phyloP scores from a whole-genome alignment of 2,797 vertebrate genomes.

The Valencia hispanica region DNA sequence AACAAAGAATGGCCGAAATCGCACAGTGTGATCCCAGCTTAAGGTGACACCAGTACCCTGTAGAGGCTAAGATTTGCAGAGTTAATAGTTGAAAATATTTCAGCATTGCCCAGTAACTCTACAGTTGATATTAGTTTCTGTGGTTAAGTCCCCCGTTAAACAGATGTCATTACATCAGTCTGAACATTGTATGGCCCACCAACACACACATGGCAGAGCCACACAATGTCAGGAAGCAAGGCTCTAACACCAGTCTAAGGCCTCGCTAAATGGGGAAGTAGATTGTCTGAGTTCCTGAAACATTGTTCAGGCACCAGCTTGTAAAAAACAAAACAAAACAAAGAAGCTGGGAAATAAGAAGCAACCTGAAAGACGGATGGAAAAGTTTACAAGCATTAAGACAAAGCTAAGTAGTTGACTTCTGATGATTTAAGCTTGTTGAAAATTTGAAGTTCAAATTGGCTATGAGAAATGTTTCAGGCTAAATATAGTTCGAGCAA shows the following conservation, averaged over 20 bases:
- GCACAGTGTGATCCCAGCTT: too few relatives aligned
- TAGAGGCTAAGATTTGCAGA: background rate
- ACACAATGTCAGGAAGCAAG: constrained; percentile 67
- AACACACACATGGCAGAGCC: constrained; percentile 9
- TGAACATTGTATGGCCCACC: background rate
- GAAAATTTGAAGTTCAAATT: constrained; percentile 34
- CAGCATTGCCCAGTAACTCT: background rate
- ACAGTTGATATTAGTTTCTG: background rate
- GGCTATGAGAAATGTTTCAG: constrained; percentile 44
- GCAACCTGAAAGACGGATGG: constrained; percentile 29
- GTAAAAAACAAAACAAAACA: constrained; percentile 45
- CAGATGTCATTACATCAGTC: constrained; percentile 9
- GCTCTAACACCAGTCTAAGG: constrained; percentile 20
- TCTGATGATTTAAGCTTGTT: constrained; percentile 37
- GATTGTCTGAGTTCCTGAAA: constrained; percentile 29
- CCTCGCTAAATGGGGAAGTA: constrained; percentile 9
- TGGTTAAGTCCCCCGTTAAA: constrained; percentile 2
- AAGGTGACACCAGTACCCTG: too few relatives aligned
- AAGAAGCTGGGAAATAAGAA: constrained; percentile 34
- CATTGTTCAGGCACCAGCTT: constrained; percentile 34
- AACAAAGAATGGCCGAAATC: too few relatives aligned
- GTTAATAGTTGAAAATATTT: background rate
- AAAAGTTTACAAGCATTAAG: constrained; percentile 49
- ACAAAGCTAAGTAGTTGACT: constrained; percentile 39
- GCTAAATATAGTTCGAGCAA: constrained; percentile 33